Evolutionary conservation across 1,140 invertebrate species (phyloP).

Genomic region (Oscheius sp.): DNA sequence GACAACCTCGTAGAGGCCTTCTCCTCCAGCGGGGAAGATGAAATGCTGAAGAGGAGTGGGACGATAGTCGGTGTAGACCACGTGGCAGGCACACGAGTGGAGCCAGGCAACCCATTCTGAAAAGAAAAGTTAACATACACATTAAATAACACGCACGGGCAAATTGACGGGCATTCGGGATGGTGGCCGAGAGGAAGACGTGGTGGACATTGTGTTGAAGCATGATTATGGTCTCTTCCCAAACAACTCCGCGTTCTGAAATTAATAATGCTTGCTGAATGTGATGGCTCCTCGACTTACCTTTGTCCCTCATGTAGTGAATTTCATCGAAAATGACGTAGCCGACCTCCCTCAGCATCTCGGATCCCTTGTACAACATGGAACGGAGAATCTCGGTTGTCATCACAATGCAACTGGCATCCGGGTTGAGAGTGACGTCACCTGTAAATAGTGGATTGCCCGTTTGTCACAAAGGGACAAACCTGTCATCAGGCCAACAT

Average conservation of each 20-base stretch:
- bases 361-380: slow-evolving; percentile 97
- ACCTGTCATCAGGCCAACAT: slow-evolving; percentile 92
- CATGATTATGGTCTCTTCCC: slow-evolving; percentile 98
- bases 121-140: slow-evolving; percentile 2
- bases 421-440: slow-evolving; percentile 97
- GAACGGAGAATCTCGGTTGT: slow-evolving; percentile 98
- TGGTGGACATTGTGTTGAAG: slow-evolving; percentile 96
- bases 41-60: slow-evolving; percentile 97
- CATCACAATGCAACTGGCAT: slow-evolving; percentile 96
- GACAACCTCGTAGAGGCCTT: slow-evolving; percentile 90
- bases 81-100: slow-evolving; percentile 91
- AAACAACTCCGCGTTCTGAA: slow-evolving; percentile 89
- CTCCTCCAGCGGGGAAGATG: slow-evolving; percentile 88
- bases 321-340: slow-evolving; percentile 99
- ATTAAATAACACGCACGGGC: slow-evolving; percentile 63
- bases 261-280: neutral
- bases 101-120: slow-evolving; percentile 92
- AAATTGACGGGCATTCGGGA: slow-evolving; percentile 95
- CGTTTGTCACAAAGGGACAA: neutral
- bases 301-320: slow-evolving; percentile 98
- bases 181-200: slow-evolving; percentile 97
- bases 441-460: slow-evolving; percentile 62
- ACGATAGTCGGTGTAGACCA: slow-evolving; percentile 96
- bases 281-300: neutral
- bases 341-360: slow-evolving; percentile 93